Conservation (phyloP, 2,113 vertebrate genomes). For the Puma concolor region DNA sequence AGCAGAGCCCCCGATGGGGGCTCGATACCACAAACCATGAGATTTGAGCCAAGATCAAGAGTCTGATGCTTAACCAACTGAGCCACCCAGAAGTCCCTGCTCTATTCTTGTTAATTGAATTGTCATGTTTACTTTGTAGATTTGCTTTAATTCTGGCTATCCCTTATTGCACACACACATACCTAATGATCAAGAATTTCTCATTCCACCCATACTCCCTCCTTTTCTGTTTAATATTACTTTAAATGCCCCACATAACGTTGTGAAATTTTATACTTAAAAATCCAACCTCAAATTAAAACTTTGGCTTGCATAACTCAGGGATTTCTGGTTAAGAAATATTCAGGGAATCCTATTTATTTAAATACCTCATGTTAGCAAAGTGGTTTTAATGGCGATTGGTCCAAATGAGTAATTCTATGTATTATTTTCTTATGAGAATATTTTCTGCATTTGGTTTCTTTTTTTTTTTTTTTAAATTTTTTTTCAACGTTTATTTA, state of each 20-base stretch:
- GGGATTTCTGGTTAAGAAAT: not conserved
- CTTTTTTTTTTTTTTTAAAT: too few species aligned
- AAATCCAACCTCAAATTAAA: not conserved
- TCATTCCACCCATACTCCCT: not conserved
- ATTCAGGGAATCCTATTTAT: not conserved
- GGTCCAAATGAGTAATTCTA: not conserved
- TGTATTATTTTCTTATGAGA: not conserved
- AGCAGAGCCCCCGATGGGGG: too few species aligned
- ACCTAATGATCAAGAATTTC: not conserved
- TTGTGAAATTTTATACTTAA: not conserved
- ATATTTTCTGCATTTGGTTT: not conserved
- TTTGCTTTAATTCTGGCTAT: not conserved
- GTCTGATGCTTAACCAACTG: too few species aligned
- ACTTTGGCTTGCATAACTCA: not conserved
- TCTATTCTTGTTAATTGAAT: not conserved
- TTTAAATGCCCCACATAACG: not conserved
- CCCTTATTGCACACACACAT: not conserved
- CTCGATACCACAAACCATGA: too few species aligned
- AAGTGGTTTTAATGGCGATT: conserved; percentile 4
- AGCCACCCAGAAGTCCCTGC: not conserved
- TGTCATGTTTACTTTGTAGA: not conserved
- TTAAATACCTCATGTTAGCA: not conserved
- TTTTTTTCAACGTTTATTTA: too few species aligned
- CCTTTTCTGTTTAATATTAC: not conserved
- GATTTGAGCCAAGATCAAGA: too few species aligned